Conservation (phyloP, 2,888 invertebrate species). For the Agrochola macilenta region DNA sequence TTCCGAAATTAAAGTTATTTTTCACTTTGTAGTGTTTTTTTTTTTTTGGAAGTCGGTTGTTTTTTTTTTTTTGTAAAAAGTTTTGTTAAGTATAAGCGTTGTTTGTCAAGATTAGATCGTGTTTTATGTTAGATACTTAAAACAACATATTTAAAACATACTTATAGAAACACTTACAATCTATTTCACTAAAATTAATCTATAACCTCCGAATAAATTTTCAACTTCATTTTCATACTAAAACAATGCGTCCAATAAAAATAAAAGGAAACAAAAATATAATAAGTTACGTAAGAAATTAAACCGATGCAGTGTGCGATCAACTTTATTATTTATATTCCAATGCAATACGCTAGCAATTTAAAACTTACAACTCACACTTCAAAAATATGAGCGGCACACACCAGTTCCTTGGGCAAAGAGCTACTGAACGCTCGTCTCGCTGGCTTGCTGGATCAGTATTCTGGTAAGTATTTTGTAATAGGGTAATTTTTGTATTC, state of each 20-base stretch:
- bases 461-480: neutral
- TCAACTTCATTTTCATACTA: neutral
- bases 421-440: neutral
- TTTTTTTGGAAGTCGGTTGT: too few relatives aligned
- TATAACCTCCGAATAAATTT: neutral
- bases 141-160: neutral
- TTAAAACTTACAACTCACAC: too few relatives aligned
- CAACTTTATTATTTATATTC: slow-evolving; percentile 2
- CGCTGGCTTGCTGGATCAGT: neutral
- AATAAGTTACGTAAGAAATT: neutral
- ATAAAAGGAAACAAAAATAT: neutral
- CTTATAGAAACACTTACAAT: neutral
- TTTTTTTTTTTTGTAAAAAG: too few relatives aligned
- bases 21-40: too few relatives aligned
- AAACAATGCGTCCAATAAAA: neutral
- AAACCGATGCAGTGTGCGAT: slow-evolving; percentile 4
- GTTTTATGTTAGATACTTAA: too few relatives aligned
- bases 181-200: neutral
- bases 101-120: neutral
- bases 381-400: slow-evolving; percentile 7
- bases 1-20: too few relatives aligned
- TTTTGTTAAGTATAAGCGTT: too few relatives aligned
- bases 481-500: neutral
- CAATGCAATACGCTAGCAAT: slow-evolving; percentile 22
- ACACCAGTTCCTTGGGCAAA: neutral